These are phyloP conservation scores for Sepiola atlantica DNA, from an alignment of 2,888 invertebrate genomes.

Conservation along the genomic window DNA sequence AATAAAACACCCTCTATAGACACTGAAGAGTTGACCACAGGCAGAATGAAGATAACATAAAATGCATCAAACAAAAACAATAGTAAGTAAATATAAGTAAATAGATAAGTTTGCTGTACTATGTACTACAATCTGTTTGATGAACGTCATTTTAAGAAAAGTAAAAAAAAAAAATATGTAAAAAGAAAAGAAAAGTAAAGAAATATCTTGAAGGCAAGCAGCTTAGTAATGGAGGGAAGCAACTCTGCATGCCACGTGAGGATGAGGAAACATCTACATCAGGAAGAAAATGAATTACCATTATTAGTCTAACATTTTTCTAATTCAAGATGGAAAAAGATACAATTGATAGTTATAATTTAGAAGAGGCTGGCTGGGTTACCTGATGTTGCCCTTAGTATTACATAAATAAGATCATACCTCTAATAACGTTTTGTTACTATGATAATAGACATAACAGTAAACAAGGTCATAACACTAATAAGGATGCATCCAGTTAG, in stretches of 20 bases:
- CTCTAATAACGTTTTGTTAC: no score
- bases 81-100: not conserved
- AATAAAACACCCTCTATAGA: not conserved
- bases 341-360: not conserved
- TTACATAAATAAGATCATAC: no score
- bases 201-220: not conserved
- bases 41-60: not conserved
- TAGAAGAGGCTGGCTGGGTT: no score
- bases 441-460: no score
- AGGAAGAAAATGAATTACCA: not conserved
- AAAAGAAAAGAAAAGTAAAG: not conserved
- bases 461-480: no score
- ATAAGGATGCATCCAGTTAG: no score
- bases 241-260: not conserved
- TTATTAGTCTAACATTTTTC: not conserved
- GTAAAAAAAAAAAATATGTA: no score
- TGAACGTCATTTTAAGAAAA: not conserved
- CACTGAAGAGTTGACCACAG: not conserved
- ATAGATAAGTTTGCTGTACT: not conserved
- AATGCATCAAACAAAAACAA: slow-evolving; percentile 32
- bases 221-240: not conserved
- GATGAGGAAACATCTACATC: not conserved
- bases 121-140: not conserved
- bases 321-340: not conserved
- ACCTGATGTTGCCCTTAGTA: no score